Evolutionary conservation across 1,140 invertebrate species (phyloP), one percentile per base, ranked within the genome.

Genomic region (Grapholita molesta): DNA sequence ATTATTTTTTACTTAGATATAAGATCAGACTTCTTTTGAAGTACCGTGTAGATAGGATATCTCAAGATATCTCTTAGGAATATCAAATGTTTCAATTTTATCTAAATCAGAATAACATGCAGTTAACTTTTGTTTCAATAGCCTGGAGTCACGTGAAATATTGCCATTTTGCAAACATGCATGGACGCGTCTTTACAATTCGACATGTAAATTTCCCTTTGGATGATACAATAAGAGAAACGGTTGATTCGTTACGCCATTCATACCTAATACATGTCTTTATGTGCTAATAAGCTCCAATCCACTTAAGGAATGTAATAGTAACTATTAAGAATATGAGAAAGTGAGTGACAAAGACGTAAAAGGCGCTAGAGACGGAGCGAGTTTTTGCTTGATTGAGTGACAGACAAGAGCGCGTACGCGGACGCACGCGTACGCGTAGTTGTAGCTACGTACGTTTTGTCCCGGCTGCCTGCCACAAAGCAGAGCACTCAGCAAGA

Each of bases 401-500:
- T 38, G 32, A 66, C 38, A 32, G 64, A 65, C 7, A 35, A 64
- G n/a, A 61, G 52, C 33, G 66, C 70, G 61, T 64, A 75, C 57
- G 77, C 80, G 78, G 70, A 67, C 72, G 70, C 71, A 73, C 73
- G 73, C 77, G 76, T 82, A 78, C 70, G 74, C 72, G 79, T 79
- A 80, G 24, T 24, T 23, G 12, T 28, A 61, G 25, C n/a, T 61
- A 61, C 18, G 48, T 24, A 55, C 76, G 82, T 80, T 89, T 86
- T 85, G 89, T 88, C 84, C 83, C 85, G 82, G 79, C 74, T 74
- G 77, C 72, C 79, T 78, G 82, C 84, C 83, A 90, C 88, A 91
- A 91, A 90, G 88, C 88, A 84, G 84, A 87, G 85, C 89, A 89
- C 89, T 91, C 88, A 85, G 83, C 78, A 87, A 81, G 85, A 91